A percentile compares a stretch with the other conserved stretches of the same genome.
These are phyloP conservation scores for Neodiprion virginianus DNA, from an alignment of 1,140 invertebrate species.

Conservation along the genomic window DNA sequence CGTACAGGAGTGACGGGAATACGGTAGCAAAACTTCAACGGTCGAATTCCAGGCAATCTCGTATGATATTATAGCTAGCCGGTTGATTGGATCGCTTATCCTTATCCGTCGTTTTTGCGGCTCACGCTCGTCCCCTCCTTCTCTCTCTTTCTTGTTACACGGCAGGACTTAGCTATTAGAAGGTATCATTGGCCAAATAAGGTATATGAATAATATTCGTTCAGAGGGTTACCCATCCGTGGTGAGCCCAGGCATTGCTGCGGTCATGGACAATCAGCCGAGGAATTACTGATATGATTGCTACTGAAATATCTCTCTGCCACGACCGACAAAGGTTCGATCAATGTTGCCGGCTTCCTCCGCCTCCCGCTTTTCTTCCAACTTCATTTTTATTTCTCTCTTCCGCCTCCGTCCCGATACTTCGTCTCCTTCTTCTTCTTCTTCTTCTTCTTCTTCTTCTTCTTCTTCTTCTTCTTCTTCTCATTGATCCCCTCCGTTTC, in stretches of 20 bases:
- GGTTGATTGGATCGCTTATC: slow-evolving; percentile 64
- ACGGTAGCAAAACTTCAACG: slow-evolving; percentile 12
- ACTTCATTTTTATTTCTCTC: too few relatives aligned
- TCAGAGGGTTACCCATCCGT: slow-evolving; percentile 41
- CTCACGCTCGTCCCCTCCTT: slow-evolving; percentile 43
- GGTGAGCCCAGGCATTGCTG: slow-evolving; percentile 43
- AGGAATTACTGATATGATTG: slow-evolving; percentile 63
- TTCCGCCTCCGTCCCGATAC: neutral
- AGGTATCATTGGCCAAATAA: slow-evolving; percentile 61
- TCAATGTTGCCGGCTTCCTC: slow-evolving; percentile 14
- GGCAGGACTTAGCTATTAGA: slow-evolving; percentile 42
- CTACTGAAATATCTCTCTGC: slow-evolving; percentile 57
- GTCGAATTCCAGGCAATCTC: slow-evolving; percentile 52
- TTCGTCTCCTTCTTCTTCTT: neutral
- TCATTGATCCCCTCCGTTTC: neutral
- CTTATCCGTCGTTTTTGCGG: slow-evolving; percentile 50
- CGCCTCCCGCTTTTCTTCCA: neutral
- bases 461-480: neutral
- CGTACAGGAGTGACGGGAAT: neutral
- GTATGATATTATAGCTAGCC: slow-evolving; percentile 51
- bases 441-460: neutral
- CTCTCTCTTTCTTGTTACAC: slow-evolving; percentile 24
- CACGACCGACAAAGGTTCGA: slow-evolving; percentile 54
- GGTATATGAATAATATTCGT: slow-evolving; percentile 48
- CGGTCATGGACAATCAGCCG: slow-evolving; percentile 62